Base-by-base conservation (phyloP, 2,113 vertebrate genomes). In the Brachionichthys hirsutus region DNA sequence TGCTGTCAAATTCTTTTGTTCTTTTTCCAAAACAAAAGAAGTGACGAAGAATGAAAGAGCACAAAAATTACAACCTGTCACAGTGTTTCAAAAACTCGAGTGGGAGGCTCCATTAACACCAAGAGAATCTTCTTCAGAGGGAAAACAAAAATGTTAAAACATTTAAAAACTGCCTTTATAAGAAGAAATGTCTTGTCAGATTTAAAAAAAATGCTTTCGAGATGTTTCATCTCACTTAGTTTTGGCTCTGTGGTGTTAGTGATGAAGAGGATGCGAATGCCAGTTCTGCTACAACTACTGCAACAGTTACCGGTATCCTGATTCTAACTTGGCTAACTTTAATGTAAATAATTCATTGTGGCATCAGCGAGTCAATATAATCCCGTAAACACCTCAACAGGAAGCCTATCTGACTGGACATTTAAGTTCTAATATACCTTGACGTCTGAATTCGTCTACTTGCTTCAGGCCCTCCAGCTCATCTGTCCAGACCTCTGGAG, bases 341-440 rank as follows among this genome's bases (percentile, higher is more conserved):
- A 53, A 16, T 43, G 9, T 3, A 12, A 24, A 42, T 15, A 24
- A 44, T 44, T 44, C 11, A 56, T 16, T 8, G 16, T 18, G 1
- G 16, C 12, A 16, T 19, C 0, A 41, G 17, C 48, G 18, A 68
- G 9, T 68, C 45, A 42, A 4, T 10, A 11, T 18, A 18, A 20
- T 0, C 4, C 15, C 53, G 35, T 19, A 22, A 62, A 44, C 34
- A 41, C 13, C 38, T 6, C 2, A 24, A 54, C 6, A 41, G n/a
- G 9, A 42, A 50, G 24, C 11, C 30, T 40, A 17, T 19, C 19
- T 30, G 11, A 47, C 20, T 53, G 19, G 30, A 52, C 41, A 16
- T 17, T 43, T 13, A 59, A 45, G 18, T 50, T 69, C 50, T 24
- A 36, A 56, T 60, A 40, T 35, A 16, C 63, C 63, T 58, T 63